Base-by-base conservation (phyloP, 2,888 invertebrate species). In the Caenorhabditis macrosperma region DNA sequence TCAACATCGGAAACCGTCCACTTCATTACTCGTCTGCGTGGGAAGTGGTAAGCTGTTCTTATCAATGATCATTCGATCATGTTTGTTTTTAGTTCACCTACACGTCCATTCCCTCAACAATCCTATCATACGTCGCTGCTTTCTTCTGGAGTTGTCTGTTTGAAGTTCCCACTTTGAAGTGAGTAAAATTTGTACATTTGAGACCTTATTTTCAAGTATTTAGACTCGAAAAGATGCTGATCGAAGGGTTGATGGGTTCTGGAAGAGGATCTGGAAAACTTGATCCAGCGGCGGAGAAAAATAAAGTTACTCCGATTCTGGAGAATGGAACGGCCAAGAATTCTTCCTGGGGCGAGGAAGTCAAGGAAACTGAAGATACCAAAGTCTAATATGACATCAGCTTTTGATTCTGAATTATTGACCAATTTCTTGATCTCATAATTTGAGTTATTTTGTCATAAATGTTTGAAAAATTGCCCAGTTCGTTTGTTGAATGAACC, bases 71-170 rank as follows among this genome's bases (percentile, higher is more conserved):
- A 28, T 44, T 20, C 17, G 5, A 10, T 15, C 12, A n/a, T 22
- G 0, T n/a, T 33, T 20, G n/a, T 9, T 55, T 82, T 66, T 50
- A 83, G 81, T 79, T 63, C 44, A 52, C 60, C 15, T 69, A 76
- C 59, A 77, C 59, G 26, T 63, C 72, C 0, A 68, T 83, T 4
- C 78, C 83, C 1, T 67, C 74, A 4, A 82, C 78, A 10, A 12
- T 78, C n/a, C 46, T 82, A 0, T 59, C 82, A 10, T 83, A 72
- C 41, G n/a, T 75, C 24, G 66, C 61, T 33, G 83, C 82, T 17
- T 78, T 83, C 55, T 74, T 80, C 44, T 83, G 83, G 83, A 83
- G 83, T 63, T 78, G 77, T 22, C 20, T 78, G 26, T 82, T 80
- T 52, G 83, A 83, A 68, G 20, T 83, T 38, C 75, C 80, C 1